A percentile compares a stretch with the other conserved stretches of the same genome.
Evolutionary conservation across 2,888 invertebrate species (phyloP).

Genomic region (Chrysina gloriosa): DNA sequence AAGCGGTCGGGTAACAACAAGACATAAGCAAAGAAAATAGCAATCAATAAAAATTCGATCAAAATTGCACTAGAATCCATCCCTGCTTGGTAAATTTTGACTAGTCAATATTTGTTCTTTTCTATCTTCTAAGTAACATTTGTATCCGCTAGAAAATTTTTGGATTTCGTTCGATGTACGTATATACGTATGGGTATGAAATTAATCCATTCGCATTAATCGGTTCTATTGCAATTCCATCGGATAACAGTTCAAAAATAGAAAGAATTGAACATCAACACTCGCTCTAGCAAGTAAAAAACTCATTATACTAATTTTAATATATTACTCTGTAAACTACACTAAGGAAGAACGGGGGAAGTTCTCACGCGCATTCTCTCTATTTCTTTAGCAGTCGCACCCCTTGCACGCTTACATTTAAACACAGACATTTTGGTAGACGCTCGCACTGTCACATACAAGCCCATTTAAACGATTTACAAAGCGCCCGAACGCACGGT

Average conservation of each 20-base stretch:
- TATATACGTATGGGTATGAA: neutral
- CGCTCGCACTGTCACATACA: constrained; percentile 44
- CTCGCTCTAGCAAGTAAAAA: constrained; percentile 58
- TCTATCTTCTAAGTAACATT: neutral
- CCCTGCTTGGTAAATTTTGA: constrained; percentile 15
- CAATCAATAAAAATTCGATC: constrained; percentile 35
- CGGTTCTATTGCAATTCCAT: constrained; percentile 32
- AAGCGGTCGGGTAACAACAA: constrained; percentile 37
- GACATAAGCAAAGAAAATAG: constrained; percentile 40
- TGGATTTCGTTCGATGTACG: neutral
- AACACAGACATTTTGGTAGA: constrained; percentile 32
- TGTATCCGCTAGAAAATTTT: neutral
- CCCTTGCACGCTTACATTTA: constrained; percentile 2
- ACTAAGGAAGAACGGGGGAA: constrained; percentile 53
- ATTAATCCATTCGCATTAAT: neutral
- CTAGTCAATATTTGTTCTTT: constrained; percentile 16
- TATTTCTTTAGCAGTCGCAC: neutral
- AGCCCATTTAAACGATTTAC: constrained; percentile 53
- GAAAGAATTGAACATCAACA: constrained; percentile 53
- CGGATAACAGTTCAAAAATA: constrained; percentile 34
- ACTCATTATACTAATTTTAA: constrained; percentile 53
- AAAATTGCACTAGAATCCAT: constrained; percentile 13
- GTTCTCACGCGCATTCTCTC: constrained; percentile 41
- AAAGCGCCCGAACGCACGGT: constrained; percentile 50
- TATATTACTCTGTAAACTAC: constrained; percentile 61